Conservation (phyloP, 2,888 invertebrate genomes). For the Nymphalis polychloros region DNA sequence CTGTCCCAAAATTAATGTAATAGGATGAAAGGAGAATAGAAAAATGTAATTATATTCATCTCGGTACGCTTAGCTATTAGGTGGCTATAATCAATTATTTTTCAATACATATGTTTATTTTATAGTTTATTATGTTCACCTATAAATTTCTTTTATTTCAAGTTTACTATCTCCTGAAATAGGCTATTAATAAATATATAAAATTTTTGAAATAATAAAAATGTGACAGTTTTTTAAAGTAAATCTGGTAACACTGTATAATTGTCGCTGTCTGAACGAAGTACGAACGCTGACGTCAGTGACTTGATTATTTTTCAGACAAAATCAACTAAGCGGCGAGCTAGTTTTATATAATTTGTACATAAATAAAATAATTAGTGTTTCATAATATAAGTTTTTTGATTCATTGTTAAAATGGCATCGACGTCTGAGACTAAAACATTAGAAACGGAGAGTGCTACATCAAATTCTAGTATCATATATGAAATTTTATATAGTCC, state of each 20-base stretch:
- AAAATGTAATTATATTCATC: no score
- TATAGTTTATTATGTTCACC: neutral
- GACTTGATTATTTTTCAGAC: slow-evolving; percentile 53
- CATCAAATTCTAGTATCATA: slow-evolving; percentile 61
- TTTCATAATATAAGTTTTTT: slow-evolving; percentile 34
- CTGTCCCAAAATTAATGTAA: no score
- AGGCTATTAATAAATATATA: no score
- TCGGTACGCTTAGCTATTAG: no score
- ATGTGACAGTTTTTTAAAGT: neutral
- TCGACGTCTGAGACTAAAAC: slow-evolving; percentile 60
- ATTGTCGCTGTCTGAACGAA: slow-evolving; percentile 33
- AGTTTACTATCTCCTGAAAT: no score
- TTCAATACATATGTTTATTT: no score
- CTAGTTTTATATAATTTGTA: slow-evolving; percentile 49
- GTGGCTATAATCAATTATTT: no score
- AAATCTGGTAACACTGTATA: slow-evolving; percentile 18
- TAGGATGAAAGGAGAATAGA: no score
- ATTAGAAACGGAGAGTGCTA: slow-evolving; percentile 45
- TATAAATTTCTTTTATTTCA: no score
- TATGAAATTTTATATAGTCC: slow-evolving; percentile 83
- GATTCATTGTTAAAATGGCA: slow-evolving; percentile 54
- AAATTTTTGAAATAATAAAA: neutral
- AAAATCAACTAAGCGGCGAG: slow-evolving; percentile 38
- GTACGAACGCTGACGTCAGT: slow-evolving; percentile 59
- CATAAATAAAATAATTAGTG: slow-evolving; percentile 46